Percentiles rank a stretch among this genome's conserved stretches.
Conservation (phyloP, 2,888 invertebrate genomes). For the Coremacera marginata region DNA sequence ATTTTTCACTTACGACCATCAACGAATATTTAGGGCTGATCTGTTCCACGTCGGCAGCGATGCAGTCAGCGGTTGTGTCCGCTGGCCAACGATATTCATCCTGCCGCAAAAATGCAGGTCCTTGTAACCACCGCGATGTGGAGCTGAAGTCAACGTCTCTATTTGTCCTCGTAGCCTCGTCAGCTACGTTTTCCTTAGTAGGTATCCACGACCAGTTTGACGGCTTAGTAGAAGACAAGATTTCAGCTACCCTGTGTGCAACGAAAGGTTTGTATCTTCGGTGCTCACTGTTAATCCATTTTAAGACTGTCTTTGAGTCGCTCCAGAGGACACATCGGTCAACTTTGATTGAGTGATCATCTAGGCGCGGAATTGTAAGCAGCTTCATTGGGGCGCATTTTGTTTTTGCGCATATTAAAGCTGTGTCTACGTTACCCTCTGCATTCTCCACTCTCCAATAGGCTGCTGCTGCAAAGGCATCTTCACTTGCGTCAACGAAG, state of each 20-base stretch:
- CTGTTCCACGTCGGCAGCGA: too few relatives aligned
- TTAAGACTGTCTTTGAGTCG: background rate
- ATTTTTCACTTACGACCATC: background rate
- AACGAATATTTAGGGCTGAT: constrained; percentile 12
- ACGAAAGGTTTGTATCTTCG: constrained; percentile 4
- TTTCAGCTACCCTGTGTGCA: background rate
- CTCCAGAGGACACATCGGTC: too few relatives aligned
- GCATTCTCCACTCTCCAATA: background rate
- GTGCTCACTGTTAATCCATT: background rate
- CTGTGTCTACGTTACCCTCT: constrained; percentile 11
- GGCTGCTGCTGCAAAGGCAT: constrained; percentile 12
- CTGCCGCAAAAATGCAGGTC: too few relatives aligned
- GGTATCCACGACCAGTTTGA: too few relatives aligned
- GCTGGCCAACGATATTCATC: too few relatives aligned
- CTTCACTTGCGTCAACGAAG: constrained; percentile 37
- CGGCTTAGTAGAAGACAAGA: too few relatives aligned
- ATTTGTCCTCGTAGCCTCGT: too few relatives aligned
- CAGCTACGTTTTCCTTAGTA: too few relatives aligned
- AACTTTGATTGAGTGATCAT: too few relatives aligned
- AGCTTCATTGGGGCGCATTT: constrained; percentile 24
- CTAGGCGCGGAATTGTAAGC: too few relatives aligned
- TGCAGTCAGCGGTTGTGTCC: too few relatives aligned
- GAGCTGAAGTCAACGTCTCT: background rate
- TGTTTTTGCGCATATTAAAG: constrained; percentile 28
- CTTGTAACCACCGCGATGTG: too few relatives aligned